A percentile compares a stretch with the other conserved stretches of the same genome.
phyloP scores from a whole-genome alignment of 2,113 vertebrate genomes.

The Trochalopteron elliotii region DNA sequence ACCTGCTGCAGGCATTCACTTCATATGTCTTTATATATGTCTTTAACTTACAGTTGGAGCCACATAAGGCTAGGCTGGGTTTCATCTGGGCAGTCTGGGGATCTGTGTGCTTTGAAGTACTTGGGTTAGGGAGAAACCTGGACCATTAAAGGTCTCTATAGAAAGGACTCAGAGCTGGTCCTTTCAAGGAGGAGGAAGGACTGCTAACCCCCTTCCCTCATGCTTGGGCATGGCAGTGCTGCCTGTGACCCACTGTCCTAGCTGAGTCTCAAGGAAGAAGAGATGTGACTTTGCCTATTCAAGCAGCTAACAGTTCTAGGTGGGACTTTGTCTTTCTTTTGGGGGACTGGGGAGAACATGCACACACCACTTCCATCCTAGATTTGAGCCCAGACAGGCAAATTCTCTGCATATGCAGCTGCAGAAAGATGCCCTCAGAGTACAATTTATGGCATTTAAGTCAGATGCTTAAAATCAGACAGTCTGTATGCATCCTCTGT shows the following conservation, averaged over 20 bases:
- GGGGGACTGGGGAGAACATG: background rate
- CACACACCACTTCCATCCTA: background rate
- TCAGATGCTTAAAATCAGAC: conserved; percentile 30
- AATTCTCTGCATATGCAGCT: conserved; percentile 9
- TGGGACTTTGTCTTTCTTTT: background rate
- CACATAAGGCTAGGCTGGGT: background rate
- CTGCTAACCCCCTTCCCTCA: background rate
- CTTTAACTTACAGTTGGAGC: background rate
- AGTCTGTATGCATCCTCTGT: background rate
- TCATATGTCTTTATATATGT: background rate
- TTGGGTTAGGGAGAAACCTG: background rate
- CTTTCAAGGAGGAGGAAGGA: background rate
- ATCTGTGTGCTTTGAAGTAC: background rate
- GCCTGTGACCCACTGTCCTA: background rate
- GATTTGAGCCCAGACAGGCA: conserved; percentile 27
- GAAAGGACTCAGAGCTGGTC: background rate
- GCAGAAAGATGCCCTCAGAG: conserved; percentile 8
- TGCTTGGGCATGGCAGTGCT: background rate
- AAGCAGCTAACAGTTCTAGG: background rate
- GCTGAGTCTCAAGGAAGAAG: background rate
- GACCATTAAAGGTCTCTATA: background rate
- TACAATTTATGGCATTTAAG: background rate
- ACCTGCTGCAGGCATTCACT: background rate
- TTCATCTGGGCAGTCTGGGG: background rate
- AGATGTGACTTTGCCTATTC: background rate